These are phyloP conservation scores for Sylvilagus floridanus DNA, from an alignment of 2,797 vertebrate genomes.

Conservation along the genomic window DNA sequence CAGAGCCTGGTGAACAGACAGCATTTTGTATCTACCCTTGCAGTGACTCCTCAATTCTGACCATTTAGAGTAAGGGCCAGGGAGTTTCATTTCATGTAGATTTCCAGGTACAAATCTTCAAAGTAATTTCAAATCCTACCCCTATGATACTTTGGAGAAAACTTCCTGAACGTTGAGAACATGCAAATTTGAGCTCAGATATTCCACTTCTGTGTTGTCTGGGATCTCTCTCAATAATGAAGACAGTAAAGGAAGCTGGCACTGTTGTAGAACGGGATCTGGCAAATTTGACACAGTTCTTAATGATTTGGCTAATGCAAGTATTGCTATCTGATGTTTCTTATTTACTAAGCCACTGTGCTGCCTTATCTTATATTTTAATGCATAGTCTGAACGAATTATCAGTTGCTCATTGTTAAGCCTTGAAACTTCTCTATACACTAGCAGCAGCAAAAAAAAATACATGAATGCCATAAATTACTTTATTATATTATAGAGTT, in stretches of 20 bases:
- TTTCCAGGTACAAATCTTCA: neutral
- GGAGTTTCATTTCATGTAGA: neutral
- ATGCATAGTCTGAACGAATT: neutral
- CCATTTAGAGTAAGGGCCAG: neutral
- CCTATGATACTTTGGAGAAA: neutral
- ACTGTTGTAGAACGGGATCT: neutral
- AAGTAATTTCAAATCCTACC: neutral
- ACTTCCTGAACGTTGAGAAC: neutral
- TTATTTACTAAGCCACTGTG: neutral
- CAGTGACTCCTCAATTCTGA: neutral
- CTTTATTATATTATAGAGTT: neutral
- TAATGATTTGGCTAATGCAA: neutral
- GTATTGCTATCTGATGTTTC: neutral
- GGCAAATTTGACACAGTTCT: neutral
- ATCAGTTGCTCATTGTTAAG: neutral
- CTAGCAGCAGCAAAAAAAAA: neutral
- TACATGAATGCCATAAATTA: neutral
- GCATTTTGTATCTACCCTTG: neutral
- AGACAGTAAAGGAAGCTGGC: neutral
- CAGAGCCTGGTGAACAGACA: neutral
- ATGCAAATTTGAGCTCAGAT: neutral
- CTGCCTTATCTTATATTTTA: slow-evolving; percentile 11
- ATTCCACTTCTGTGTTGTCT: slow-evolving; percentile 16
- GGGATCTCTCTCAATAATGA: neutral
- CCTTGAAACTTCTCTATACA: neutral